Evolutionary conservation across 1,140 invertebrate genomes (phyloP).

Genomic region (Trachymyrmex septentrionalis): DNA sequence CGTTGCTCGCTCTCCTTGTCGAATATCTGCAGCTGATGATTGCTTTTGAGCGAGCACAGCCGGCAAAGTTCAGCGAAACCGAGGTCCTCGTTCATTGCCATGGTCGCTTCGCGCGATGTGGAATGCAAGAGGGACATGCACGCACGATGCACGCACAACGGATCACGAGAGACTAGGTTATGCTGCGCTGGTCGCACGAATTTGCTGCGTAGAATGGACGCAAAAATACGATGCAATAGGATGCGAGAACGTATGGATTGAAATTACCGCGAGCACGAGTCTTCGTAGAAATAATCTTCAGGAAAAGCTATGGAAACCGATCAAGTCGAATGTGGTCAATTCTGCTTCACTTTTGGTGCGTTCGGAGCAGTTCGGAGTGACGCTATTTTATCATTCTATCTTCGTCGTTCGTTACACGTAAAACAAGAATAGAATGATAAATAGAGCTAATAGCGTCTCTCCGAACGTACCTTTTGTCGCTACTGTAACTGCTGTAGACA

Average conservation of each 20-base stretch:
- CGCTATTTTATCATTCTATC: too few species aligned
- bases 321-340: too few species aligned
- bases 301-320: too few species aligned
- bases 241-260: too few species aligned
- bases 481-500: too few species aligned
- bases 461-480: too few species aligned
- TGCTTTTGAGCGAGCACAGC: slow-evolving; percentile 89
- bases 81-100: slow-evolving; percentile 90
- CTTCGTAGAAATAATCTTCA: too few species aligned
- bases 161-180: slow-evolving; percentile 69
- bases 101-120: slow-evolving; percentile 76
- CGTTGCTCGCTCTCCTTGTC: slow-evolving; percentile 90
- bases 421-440: too few species aligned
- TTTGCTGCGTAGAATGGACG: background rate
- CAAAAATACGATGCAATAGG: background rate
- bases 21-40: slow-evolving; percentile 89
- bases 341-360: too few species aligned
- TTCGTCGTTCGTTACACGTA: too few species aligned
- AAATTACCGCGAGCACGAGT: background rate
- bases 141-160: slow-evolving; percentile 56
- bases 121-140: background rate
- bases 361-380: too few species aligned
- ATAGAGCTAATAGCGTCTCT: too few species aligned
- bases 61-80: slow-evolving; percentile 90
- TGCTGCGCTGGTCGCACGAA: slow-evolving; percentile 11